Conservation (phyloP, 2,888 invertebrate species). For the Xanthorhoe designata region DNA sequence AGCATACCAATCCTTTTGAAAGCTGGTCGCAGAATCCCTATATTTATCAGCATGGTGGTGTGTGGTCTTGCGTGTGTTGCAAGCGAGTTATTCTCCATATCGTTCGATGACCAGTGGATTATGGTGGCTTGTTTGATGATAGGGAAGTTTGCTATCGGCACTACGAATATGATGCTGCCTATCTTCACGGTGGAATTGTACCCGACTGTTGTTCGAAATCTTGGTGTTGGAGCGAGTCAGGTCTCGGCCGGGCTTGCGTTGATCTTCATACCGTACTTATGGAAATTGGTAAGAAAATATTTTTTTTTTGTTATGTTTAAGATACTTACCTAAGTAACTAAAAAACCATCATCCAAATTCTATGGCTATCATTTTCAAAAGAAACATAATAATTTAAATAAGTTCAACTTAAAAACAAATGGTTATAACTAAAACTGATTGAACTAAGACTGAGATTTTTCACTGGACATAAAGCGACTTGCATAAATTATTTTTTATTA, state of each 20-base stretch:
- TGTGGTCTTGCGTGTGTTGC: slow-evolving; percentile 90
- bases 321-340: too few relatives aligned
- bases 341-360: too few relatives aligned
- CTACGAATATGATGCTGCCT: slow-evolving; percentile 92
- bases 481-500: not conserved
- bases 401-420: too few relatives aligned
- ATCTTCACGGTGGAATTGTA: slow-evolving; percentile 90
- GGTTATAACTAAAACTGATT: not conserved
- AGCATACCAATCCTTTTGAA: slow-evolving; percentile 91
- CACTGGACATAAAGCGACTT: not conserved
- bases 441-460: not conserved
- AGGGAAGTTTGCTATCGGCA: slow-evolving; percentile 92
- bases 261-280: slow-evolving; percentile 91
- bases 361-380: not conserved
- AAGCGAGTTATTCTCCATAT: slow-evolving; percentile 83
- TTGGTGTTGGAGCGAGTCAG: slow-evolving; percentile 91
- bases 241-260: slow-evolving; percentile 91
- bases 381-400: too few relatives aligned
- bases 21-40: slow-evolving; percentile 90
- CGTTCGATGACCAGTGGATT: slow-evolving; percentile 87
- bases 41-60: slow-evolving; percentile 88
- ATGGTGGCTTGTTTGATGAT: slow-evolving; percentile 91
- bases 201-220: slow-evolving; percentile 89
- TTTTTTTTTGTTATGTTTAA: not conserved
- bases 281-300: slow-evolving; percentile 87